Evolutionary conservation across 2,888 invertebrate genomes (phyloP), one percentile per base, ranked within the genome.

Genomic region (Aleiodes testaceus): DNA sequence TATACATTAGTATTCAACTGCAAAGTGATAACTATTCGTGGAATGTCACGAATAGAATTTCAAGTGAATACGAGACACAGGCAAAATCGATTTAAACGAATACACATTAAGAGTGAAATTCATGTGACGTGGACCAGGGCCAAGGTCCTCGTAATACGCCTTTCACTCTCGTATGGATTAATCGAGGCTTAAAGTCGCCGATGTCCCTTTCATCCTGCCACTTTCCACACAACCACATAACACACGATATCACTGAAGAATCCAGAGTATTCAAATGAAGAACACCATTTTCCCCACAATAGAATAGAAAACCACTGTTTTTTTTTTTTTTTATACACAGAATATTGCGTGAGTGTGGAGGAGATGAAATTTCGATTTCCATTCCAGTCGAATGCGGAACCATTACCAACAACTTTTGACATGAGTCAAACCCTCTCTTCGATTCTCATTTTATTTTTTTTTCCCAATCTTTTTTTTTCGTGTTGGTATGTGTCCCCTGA

Each of bases 361-460:
- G 42, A 59, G 59, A 16, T 45, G 49, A 55, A 66, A 59, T 70
- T 70, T 70, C 70, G 55, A 70, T 71, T 66, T 45, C 42, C 66
- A 70, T 70, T 70, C 49, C 66, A 66, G 55, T 66, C 36, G 42
- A 70, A 66, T 36, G 59, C 70, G 66, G 59, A 70, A 59, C 70
- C 53, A 50, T 49, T 49, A 64, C 55, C 66, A 61, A 66, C 66
- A 66, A 71, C 66, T 71, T 59, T 45, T 67, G 71, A 71, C 71
- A 71, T 52, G 59, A 71, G 61, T 71, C 66, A 71, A n/a, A 66
- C 55, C 44, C 61, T 47, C 61, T 59, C 69, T 42, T 53, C 52
- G 18, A 47, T 55, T 67, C 44, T 50, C 49, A 55, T 55, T 47
- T 55, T 47, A 18, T 59, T 59, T 55, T 55, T 47, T 30, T 59